Evolutionary conservation across 2,797 vertebrate species (phyloP).

Genomic region (Rhyacichthys aspro): DNA sequence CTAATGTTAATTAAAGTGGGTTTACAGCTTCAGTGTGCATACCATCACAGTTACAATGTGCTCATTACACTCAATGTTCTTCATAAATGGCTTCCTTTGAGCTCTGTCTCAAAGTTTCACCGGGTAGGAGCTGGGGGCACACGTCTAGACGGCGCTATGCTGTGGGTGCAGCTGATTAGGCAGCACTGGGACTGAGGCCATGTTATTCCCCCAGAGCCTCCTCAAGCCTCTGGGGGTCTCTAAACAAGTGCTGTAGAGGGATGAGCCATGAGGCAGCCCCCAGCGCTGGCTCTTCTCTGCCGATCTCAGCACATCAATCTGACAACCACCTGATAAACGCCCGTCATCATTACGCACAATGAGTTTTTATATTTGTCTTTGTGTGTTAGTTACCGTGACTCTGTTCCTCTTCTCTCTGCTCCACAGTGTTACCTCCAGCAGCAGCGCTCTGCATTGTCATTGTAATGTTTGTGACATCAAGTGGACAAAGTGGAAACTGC

Average conservation of each 20-base stretch:
- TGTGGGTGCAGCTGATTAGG: slow-evolving; percentile 66
- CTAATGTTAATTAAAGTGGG: slow-evolving; percentile 49
- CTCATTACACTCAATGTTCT: slow-evolving; percentile 51
- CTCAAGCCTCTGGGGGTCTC: slow-evolving; percentile 49
- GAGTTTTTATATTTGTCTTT: slow-evolving; percentile 1
- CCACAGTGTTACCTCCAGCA: slow-evolving; percentile 9
- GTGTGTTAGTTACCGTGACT: slow-evolving; percentile 1
- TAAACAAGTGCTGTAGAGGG: slow-evolving; percentile 55
- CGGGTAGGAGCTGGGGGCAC: slow-evolving; percentile 45
- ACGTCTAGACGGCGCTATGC: slow-evolving; percentile 56
- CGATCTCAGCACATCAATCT: slow-evolving; percentile 58
- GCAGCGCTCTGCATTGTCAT: slow-evolving; percentile 37
- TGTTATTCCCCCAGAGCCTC: slow-evolving; percentile 59
- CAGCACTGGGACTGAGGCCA: slow-evolving; percentile 54
- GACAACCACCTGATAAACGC: slow-evolving; percentile 36
- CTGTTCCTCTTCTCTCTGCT: slow-evolving; percentile 12
- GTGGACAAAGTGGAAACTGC: slow-evolving; percentile 78
- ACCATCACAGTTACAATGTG: slow-evolving; percentile 48
- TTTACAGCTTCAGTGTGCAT: slow-evolving; percentile 44
- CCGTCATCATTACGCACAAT: slow-evolving; percentile 26
- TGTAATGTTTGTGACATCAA: slow-evolving; percentile 83
- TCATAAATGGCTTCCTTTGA: slow-evolving; percentile 44
- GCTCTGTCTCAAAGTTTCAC: slow-evolving; percentile 45
- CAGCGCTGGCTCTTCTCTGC: slow-evolving; percentile 45
- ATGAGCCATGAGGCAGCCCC: slow-evolving; percentile 46